phyloP scores from a whole-genome alignment of 2,113 vertebrate genomes.

The Orcinus orca region DNA sequence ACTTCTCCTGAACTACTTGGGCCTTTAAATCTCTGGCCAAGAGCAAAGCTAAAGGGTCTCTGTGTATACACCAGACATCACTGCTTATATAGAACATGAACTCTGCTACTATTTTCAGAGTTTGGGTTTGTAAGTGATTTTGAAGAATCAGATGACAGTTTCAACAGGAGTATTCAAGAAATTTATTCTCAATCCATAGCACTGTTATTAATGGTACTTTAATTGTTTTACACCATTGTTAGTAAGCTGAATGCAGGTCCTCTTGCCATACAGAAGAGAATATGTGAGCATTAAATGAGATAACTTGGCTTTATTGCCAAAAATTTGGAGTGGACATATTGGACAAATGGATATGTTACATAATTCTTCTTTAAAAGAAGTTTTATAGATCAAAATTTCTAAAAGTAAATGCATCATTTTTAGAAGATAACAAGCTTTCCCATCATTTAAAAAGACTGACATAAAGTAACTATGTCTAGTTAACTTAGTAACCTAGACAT shows the following conservation, averaged over 20 bases:
- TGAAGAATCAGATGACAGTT: background rate
- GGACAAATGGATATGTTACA: background rate
- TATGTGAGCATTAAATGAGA: background rate
- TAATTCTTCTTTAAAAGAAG: background rate
- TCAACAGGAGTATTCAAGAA: background rate
- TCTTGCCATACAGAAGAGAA: background rate
- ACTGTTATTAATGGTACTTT: background rate
- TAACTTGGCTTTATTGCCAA: background rate
- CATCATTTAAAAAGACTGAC: background rate
- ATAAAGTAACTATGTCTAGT: background rate
- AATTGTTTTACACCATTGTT: background rate
- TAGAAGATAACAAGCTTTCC: background rate
- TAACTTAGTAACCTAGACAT: background rate
- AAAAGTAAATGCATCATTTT: background rate
- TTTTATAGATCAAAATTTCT: background rate
- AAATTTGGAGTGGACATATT: background rate
- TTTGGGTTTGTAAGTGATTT: background rate
- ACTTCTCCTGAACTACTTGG: background rate
- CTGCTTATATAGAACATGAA: background rate
- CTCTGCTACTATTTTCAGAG: background rate
- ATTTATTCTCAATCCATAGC: background rate
- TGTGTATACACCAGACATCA: background rate
- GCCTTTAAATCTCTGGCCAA: background rate
- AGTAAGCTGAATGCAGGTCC: background rate
- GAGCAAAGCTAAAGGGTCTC: background rate